Percentiles rank a stretch among this genome's conserved stretches.
Conservation (phyloP, 2,888 invertebrate genomes). For the Drosophila algonquin region DNA sequence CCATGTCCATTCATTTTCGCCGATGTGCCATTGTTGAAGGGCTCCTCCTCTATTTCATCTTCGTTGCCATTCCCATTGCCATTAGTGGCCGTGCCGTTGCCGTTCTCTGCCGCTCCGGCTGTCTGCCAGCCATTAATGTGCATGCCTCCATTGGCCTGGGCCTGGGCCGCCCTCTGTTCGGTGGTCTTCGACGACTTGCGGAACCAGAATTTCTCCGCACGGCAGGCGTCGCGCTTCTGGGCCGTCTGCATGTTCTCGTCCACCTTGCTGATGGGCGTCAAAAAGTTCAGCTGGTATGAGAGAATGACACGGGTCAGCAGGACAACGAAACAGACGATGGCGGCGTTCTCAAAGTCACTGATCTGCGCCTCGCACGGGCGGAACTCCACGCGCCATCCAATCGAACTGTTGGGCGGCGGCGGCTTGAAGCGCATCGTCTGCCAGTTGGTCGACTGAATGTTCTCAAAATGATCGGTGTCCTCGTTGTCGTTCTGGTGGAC, state of each 20-base stretch:
- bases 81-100: conserved; percentile 8
- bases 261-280: conserved; percentile 98
- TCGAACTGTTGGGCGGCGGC: conserved; percentile 96
- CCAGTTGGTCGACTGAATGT: conserved; percentile 99
- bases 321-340: conserved; percentile 98
- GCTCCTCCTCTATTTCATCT: conserved; percentile 13
- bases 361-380: conserved; percentile 99
- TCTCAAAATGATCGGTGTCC: conserved; percentile 99
- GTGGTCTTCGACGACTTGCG: conserved; percentile 88
- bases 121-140: conserved; percentile 49
- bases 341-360: conserved; percentile 99
- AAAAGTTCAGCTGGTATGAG: conserved; percentile 96
- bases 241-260: conserved; percentile 99
- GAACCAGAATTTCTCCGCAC: conserved; percentile 96
- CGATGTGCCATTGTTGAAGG: conserved; percentile 40
- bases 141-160: conserved; percentile 21
- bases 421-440: conserved; percentile 99
- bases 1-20: conserved; percentile 43
- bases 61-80: conserved; percentile 40
- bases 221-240: conserved; percentile 94
- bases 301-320: conserved; percentile 97
- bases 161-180: conserved; percentile 59
- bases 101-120: conserved; percentile 13
- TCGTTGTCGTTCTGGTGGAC: conserved; percentile 95
- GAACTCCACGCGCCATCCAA: conserved; percentile 99